Evolutionary conservation across 2,797 vertebrate genomes (phyloP), one percentile per base, ranked within the genome.

Genomic region (Leptodactylus fallax): DNA sequence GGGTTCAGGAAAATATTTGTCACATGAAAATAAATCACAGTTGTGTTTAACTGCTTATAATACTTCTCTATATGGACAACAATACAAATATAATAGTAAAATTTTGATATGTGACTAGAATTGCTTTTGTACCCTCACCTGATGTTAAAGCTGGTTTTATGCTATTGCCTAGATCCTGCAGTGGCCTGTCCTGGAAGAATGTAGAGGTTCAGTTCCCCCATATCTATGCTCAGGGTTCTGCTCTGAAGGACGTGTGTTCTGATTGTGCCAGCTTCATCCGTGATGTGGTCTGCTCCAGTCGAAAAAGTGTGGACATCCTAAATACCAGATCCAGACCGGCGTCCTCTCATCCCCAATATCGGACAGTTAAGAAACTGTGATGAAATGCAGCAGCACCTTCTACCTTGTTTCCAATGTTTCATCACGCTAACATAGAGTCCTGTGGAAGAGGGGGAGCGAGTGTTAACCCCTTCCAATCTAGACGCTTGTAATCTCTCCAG

Each of bases 201-300:
- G 97, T 99, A 86, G 98, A 99, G 90, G 96, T 97, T 90, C 97
- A 97, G 90, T 99, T 99, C 90, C 98, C 98, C 0, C 97, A 98
- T 91, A 96, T 99, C 84, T 99, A 99, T 0, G 93, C 97, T 0
- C 96, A 98, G 0, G 98, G 98, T 93, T 97, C 97, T 8, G 92
- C 94, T 74, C 95, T 98, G 89, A 97, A 96, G 3, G 97, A 98
- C 0, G 90, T 98, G 90, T 99, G 98, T 82, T 94, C 94, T 0
- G 97, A 98, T 87, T 99, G 98, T 89, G 96, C 96, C 21, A 94
- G 97, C 82, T 99, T 99, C 0, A 96, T 99, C 10, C 96, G 96
- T 0, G 97, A 99, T 0, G 96, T 99, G 10, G 95, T 98, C 80
- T 95, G 94, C 76, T 98, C 98, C 88, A 99, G 98, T 91, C 96